Evolutionary conservation across 2,888 invertebrate species (phyloP).

Genomic region (Willowsia nigromaculata): DNA sequence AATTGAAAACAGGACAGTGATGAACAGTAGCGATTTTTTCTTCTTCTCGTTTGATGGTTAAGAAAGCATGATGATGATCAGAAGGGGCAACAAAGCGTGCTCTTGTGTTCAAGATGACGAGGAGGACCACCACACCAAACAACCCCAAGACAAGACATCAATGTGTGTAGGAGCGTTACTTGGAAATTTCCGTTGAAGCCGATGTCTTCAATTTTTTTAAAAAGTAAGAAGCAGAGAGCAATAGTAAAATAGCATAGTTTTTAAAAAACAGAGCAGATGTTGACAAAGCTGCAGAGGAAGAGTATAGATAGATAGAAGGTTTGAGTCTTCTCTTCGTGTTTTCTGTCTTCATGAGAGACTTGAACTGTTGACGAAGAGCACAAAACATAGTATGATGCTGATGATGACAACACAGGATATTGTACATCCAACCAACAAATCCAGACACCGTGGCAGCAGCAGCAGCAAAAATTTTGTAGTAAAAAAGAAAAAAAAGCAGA

Average conservation of each 20-base stretch:
- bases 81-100: slow-evolving; percentile 39
- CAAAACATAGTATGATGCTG: not conserved
- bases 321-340: not conserved
- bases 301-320: not conserved
- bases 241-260: no score
- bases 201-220: slow-evolving; percentile 2
- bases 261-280: slow-evolving; percentile 29
- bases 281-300: not conserved
- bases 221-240: not conserved
- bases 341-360: not conserved
- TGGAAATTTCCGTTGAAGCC: slow-evolving; percentile 36
- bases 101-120: not conserved
- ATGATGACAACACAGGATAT: slow-evolving; percentile 57
- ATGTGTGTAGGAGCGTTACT: not conserved
- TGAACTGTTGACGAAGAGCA: slow-evolving; percentile 11
- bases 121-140: slow-evolving; percentile 1
- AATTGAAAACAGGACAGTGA: slow-evolving; percentile 29
- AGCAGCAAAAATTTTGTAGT: no score
- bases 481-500: slow-evolving; percentile 52
- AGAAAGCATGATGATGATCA: not conserved
- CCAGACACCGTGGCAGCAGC: slow-evolving; percentile 62
- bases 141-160: not conserved
- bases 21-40: slow-evolving; percentile 7
- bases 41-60: slow-evolving; percentile 13
- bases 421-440: slow-evolving; percentile 41